Evolutionary conservation across 37 sponge, comb jelly and placozoan genomes (phyloP).

Genomic region (Agelas oroides): DNA sequence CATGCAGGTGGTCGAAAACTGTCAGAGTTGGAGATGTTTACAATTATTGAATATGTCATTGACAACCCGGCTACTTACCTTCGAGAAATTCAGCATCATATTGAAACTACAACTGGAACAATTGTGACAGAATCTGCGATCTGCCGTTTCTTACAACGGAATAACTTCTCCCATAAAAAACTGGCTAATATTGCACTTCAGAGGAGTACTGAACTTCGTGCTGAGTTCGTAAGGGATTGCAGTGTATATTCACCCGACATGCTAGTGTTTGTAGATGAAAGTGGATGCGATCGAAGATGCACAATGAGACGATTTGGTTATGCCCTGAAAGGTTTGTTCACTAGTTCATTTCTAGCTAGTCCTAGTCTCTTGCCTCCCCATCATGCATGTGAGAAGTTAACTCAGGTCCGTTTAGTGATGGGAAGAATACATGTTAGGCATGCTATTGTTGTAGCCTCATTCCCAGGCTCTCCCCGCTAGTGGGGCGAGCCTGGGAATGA

Average conservation of each 20-base stretch:
- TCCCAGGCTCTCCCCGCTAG: too few relatives aligned
- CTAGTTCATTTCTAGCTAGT: too few relatives aligned
- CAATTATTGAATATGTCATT: background rate
- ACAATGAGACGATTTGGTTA: constrained; percentile 4
- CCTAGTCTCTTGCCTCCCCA: too few relatives aligned
- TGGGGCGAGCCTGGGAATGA: too few relatives aligned
- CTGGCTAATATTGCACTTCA: background rate
- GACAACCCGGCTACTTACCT: constrained; percentile 7
- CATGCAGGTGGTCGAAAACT: background rate
- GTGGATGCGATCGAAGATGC: background rate
- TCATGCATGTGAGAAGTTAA: too few relatives aligned
- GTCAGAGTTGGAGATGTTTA: background rate
- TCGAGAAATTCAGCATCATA: background rate
- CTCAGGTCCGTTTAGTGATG: too few relatives aligned
- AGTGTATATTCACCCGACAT: too few relatives aligned
- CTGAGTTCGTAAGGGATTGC: too few relatives aligned
- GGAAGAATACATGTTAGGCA: too few relatives aligned
- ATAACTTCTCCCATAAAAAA: background rate
- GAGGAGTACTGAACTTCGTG: background rate
- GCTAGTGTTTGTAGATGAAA: too few relatives aligned
- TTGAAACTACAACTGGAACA: background rate
- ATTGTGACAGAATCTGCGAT: background rate
- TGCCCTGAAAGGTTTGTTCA: too few relatives aligned
- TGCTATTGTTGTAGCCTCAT: too few relatives aligned
- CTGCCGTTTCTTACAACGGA: constrained; percentile 1